A percentile compares a stretch with the other conserved stretches of the same genome.
phyloP scores from a whole-genome alignment of 2,113 vertebrate species.

The Elaphurus davidianus region DNA sequence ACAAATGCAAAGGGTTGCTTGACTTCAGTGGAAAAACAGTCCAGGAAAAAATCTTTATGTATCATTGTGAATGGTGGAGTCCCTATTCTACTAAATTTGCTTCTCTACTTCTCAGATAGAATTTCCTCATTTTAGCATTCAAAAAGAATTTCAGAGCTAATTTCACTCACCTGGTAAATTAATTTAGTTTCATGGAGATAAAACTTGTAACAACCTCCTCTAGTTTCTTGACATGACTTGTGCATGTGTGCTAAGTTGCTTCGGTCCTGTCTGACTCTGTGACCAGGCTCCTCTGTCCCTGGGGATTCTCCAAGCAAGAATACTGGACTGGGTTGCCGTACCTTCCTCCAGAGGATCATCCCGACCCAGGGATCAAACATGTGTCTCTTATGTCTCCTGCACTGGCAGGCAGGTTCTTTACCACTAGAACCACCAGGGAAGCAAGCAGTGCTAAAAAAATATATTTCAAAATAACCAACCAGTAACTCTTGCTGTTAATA shows the following conservation, averaged over 20 bases:
- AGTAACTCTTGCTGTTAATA: neutral
- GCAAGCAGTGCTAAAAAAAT: neutral
- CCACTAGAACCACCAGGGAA: neutral
- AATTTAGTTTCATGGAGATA: neutral
- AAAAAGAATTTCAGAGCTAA: neutral
- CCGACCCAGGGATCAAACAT: neutral
- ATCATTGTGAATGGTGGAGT: neutral
- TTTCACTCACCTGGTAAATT: neutral
- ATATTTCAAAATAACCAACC: neutral
- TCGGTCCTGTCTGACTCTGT: neutral
- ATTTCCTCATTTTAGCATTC: slow-evolving; percentile 24
- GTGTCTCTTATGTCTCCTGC: neutral
- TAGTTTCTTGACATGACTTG: too few species aligned
- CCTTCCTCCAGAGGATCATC: neutral
- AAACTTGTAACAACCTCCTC: neutral
- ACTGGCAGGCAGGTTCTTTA: neutral
- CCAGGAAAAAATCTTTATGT: neutral
- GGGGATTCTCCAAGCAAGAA: neutral
- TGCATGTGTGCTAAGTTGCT: neutral
- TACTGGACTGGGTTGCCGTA: neutral
- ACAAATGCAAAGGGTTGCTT: neutral
- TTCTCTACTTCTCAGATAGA: slow-evolving; percentile 23
- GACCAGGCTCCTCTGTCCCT: neutral
- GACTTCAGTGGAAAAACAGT: neutral
- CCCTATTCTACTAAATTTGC: neutral